Base-by-base conservation (phyloP, 2,888 invertebrate species). In the Polylopha cassiicola region DNA sequence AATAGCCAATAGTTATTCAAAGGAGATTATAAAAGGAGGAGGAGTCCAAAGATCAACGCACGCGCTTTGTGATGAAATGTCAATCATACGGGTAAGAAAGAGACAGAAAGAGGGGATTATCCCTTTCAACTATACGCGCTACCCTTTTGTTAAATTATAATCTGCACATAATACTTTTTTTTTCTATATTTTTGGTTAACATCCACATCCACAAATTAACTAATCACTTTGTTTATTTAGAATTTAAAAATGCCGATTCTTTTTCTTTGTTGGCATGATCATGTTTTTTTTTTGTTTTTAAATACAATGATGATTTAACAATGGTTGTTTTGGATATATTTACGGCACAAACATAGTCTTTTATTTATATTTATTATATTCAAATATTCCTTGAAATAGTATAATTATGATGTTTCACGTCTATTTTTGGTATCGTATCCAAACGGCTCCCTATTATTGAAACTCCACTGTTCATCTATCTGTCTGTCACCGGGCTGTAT, bases 181-280 rank as follows among this genome's bases (percentile, higher is more conserved):
- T n/a, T n/a, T n/a, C n/a, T n/a, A n/a, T n/a, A 28, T 6, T 4
- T 24, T 24, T 13, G 14, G 3, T 24, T 22, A 3, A 8, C n/a
- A 55, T 43, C 50, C 29, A 47, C 45, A 39, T 17, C 20, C n/a
- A n/a, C n/a, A n/a, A 37, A 18, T 21, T 39, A 22, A 39, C 51
- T 71, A 73, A 74, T 71, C 44, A 62, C 57, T 55, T 64, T 72
- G 61, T 73, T 73, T 65, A 61, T 53, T n/a, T n/a, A n/a, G n/a
- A n/a, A n/a, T n/a, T n/a, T n/a, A n/a, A n/a, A n/a, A n/a, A n/a
- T n/a, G n/a, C n/a, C n/a, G n/a, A 18, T 14, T 23, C 44, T 51
- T 46, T 33, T 21, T 41, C 37, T 33, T 42, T 31, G 41, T 39
- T 29, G 9, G n/a, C n/a, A n/a, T 27, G 13, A 23, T 6, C 17